A percentile compares a stretch with the other conserved stretches of the same genome.
Evolutionary conservation across 2,888 invertebrate genomes (phyloP).

Genomic region (Rambutsinella grinnellia): DNA sequence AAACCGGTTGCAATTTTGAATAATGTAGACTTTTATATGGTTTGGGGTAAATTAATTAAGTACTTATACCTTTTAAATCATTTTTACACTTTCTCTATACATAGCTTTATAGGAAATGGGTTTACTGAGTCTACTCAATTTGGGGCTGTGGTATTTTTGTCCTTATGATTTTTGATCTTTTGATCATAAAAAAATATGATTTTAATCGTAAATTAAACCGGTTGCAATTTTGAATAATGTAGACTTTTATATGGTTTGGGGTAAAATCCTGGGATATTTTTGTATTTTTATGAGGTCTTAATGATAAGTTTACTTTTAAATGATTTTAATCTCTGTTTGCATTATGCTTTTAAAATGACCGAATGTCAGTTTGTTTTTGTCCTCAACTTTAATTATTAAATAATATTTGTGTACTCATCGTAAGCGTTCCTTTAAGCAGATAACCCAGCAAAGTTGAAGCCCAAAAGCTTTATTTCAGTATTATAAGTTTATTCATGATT

Average conservation of each 20-base stretch:
- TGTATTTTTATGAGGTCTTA: constrained; percentile 44
- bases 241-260: constrained; percentile 11
- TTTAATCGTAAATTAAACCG: not conserved
- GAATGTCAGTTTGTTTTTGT: not conserved
- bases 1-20: constrained; percentile 1
- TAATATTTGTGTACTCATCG: constrained; percentile 9
- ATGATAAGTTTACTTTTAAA: constrained; percentile 9
- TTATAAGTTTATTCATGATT: constrained; percentile 25
- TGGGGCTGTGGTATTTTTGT: no score
- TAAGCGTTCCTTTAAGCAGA: no score
- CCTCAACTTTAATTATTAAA: not conserved
- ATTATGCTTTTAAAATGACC: not conserved
- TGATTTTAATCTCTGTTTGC: not conserved
- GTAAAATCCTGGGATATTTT: constrained; percentile 33
- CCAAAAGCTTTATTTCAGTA: constrained; percentile 50
- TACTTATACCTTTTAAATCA: no score
- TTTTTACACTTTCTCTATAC: no score
- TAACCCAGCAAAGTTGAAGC: no score
- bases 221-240: constrained; percentile 2
- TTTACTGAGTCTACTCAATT: no score
- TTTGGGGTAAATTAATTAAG: no score
- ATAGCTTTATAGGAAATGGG: no score
- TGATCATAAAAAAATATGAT: not conserved
- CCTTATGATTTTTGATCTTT: constrained; percentile 18
- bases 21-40: constrained; percentile 8